Conservation (phyloP, 2,888 invertebrate species). For the Laspeyria flexula region DNA sequence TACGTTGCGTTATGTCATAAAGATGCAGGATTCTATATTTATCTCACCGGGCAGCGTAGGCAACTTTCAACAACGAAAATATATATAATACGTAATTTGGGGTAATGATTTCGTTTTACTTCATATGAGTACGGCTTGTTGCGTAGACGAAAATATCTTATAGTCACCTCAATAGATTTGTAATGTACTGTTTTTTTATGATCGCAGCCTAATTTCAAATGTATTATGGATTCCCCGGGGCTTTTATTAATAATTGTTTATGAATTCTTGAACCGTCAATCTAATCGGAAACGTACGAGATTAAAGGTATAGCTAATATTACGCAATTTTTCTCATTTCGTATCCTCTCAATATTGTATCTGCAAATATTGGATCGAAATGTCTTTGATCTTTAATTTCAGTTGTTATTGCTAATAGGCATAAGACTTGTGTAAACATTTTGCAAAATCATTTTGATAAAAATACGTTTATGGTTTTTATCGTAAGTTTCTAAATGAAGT, state of each 20-base stretch:
- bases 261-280: neutral
- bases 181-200: slow-evolving; percentile 3
- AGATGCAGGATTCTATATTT: slow-evolving; percentile 63
- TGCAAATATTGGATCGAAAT: too few species aligned
- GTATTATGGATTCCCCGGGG: neutral
- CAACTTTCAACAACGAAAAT: slow-evolving; percentile 52
- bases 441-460: too few species aligned
- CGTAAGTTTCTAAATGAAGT: neutral
- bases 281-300: neutral
- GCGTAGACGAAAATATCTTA: slow-evolving; percentile 23
- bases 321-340: too few species aligned
- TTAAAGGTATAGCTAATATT: too few species aligned
- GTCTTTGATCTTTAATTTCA: too few species aligned
- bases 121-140: slow-evolving; percentile 11
- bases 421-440: too few species aligned
- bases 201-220: slow-evolving; percentile 1
- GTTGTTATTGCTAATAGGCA: too few species aligned
- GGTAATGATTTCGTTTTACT: slow-evolving; percentile 29
- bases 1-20: slow-evolving; percentile 57
- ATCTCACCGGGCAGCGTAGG: slow-evolving; percentile 55
- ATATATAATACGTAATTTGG: slow-evolving; percentile 36
- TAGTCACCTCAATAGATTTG: slow-evolving; percentile 10
- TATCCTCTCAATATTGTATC: too few species aligned
- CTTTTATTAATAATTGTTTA: neutral
- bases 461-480: neutral